These are phyloP conservation scores for Chlorospingus flavigularis DNA, from an alignment of 2,797 vertebrate genomes.

Conservation along the genomic window DNA sequence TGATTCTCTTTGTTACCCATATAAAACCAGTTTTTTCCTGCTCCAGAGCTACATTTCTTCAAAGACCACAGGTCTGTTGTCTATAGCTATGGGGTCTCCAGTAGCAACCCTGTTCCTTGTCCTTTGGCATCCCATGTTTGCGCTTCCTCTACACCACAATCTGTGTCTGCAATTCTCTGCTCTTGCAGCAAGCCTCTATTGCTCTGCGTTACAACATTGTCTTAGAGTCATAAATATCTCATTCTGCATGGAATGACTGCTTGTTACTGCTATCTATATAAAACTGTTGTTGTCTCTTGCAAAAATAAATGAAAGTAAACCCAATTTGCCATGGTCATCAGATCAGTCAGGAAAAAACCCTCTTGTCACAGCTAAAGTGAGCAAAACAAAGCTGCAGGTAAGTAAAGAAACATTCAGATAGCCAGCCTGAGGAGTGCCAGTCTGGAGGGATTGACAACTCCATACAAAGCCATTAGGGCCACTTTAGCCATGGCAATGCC, in stretches of 20 bases:
- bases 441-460: background rate
- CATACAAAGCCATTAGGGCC: accelerated
- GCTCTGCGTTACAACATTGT: background rate
- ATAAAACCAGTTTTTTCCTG: background rate
- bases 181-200: background rate
- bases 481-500: background rate
- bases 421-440: background rate
- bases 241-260: background rate
- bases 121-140: background rate
- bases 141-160: background rate
- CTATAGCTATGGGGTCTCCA: background rate
- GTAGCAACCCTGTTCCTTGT: background rate
- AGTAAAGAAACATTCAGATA: background rate
- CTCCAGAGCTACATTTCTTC: background rate
- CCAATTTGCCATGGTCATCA: accelerated
- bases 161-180: background rate
- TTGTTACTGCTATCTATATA: background rate
- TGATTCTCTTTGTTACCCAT: background rate
- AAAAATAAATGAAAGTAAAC: background rate
- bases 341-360: background rate
- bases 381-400: background rate
- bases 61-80: accelerated
- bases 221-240: background rate
- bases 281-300: background rate
- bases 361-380: background rate